phyloP scores from a whole-genome alignment of 2,113 vertebrate genomes.

The Thinocorus orbignyianus region DNA sequence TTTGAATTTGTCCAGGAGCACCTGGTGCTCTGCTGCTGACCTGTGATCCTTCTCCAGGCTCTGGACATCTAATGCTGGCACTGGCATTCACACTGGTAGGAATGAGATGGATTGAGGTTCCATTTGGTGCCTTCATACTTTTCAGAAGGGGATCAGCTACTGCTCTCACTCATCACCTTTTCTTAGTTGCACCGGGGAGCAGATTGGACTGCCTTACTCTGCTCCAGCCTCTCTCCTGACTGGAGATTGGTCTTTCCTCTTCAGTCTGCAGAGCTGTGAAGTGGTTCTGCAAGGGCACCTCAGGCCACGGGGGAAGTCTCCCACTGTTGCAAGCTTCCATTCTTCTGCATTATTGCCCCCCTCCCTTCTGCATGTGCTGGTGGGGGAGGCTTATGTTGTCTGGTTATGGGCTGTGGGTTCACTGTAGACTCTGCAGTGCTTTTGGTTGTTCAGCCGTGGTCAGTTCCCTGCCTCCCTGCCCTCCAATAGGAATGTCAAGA shows the following conservation, averaged over 20 bases:
- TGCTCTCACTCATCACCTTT: neutral
- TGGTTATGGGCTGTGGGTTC: neutral
- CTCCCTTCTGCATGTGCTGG: neutral
- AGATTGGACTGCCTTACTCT: neutral
- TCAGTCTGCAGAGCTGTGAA: neutral
- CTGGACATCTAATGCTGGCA: too few relatives aligned
- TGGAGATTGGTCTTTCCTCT: neutral
- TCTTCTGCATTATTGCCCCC: neutral
- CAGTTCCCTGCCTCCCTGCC: neutral
- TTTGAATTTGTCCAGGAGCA: neutral
- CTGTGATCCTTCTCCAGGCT: too few relatives aligned
- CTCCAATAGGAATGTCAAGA: neutral
- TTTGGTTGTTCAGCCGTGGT: neutral
- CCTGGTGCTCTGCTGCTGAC: neutral
- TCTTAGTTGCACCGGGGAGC: neutral
- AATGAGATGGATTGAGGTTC: too few relatives aligned
- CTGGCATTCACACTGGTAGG: too few relatives aligned
- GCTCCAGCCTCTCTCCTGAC: neutral
- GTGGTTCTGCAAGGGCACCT: neutral
- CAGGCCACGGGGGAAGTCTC: neutral
- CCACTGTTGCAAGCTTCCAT: neutral
- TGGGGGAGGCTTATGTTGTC: neutral
- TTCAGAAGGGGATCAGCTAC: neutral
- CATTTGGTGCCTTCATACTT: neutral
- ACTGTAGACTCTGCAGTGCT: neutral